Percentiles rank a stretch among this genome's conserved stretches.
phyloP scores from a whole-genome alignment of 2,113 vertebrate species.

The Rostratula benghalensis region DNA sequence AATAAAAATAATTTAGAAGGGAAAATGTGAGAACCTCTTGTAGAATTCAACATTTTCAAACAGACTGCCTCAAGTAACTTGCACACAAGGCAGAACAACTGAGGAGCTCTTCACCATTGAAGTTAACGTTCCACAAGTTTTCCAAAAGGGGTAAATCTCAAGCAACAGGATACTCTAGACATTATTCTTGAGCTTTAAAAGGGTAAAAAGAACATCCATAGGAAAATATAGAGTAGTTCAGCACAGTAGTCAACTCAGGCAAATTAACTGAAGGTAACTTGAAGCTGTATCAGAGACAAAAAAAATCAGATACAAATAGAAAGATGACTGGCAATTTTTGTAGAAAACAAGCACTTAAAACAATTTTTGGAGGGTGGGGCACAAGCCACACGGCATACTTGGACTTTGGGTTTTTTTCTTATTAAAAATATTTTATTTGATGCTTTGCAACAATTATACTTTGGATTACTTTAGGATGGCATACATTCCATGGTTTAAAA shows the following conservation, averaged over 20 bases:
- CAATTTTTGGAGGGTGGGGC: fast-evolving
- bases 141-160: neutral
- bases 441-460: neutral
- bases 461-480: neutral
- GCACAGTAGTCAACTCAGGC: neutral
- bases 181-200: neutral
- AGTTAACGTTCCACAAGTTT: neutral
- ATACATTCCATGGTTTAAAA: neutral
- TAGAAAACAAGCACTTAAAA: neutral
- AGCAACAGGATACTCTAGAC: neutral
- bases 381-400: neutral
- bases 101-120: neutral
- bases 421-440: neutral
- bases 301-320: neutral
- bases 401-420: neutral
- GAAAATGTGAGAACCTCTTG: neutral
- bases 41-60: neutral
- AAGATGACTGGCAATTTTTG: neutral
- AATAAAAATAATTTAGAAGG: neutral
- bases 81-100: neutral
- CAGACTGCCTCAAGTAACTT: neutral
- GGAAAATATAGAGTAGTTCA: neutral
- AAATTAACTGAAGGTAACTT: neutral
- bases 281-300: neutral
- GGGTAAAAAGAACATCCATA: neutral